phyloP scores from a whole-genome alignment of 2,888 invertebrate species.

The Trissoscelio sp. region DNA sequence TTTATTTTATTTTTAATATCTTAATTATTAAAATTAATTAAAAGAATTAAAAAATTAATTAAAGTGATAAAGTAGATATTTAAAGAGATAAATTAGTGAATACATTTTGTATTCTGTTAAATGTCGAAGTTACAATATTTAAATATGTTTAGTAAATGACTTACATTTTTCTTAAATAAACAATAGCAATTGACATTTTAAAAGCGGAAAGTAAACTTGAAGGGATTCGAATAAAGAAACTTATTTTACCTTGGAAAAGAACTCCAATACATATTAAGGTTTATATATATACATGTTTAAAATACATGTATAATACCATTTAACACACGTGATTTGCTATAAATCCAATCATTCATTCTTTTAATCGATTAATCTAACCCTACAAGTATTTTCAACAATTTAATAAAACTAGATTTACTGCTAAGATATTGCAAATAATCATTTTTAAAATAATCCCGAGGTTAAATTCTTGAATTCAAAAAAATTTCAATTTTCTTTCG shows the following conservation, averaged over 20 bases:
- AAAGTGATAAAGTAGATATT: too few species aligned
- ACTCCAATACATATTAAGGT: not conserved
- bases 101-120: not conserved
- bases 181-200: not conserved
- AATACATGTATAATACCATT: slow-evolving; percentile 6
- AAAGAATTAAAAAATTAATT: too few species aligned
- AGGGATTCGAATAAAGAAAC: slow-evolving; percentile 1
- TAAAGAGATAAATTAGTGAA: too few species aligned
- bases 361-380: slow-evolving; percentile 12
- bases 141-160: not conserved
- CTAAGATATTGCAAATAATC: not conserved
- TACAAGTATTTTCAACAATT: slow-evolving; percentile 2
- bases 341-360: slow-evolving; percentile 22
- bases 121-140: too few species aligned
- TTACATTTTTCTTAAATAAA: not conserved
- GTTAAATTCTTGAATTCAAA: too few species aligned
- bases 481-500: too few species aligned
- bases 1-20: too few species aligned
- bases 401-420: slow-evolving; percentile 1
- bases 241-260: slow-evolving; percentile 20
- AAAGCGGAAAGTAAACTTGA: not conserved
- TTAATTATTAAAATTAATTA: too few species aligned
- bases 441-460: not conserved
- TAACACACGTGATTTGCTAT: slow-evolving; percentile 17
- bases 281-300: not conserved